These are phyloP conservation scores for Gymnorhina tibicen DNA, from an alignment of 2,113 vertebrate species.

Conservation along the genomic window DNA sequence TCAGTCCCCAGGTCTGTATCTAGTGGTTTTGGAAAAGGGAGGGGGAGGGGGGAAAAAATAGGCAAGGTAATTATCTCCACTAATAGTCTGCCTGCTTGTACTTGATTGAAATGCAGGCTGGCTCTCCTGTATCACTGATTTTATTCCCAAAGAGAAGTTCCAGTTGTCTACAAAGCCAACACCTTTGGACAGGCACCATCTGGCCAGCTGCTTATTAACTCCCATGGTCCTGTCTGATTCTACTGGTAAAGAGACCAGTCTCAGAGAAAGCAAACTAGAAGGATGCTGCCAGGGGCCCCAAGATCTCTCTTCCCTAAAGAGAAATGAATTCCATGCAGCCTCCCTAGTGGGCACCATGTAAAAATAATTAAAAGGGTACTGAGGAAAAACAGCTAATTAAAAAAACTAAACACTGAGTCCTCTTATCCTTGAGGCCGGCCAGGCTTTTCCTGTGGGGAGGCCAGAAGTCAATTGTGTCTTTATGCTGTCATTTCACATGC, in stretches of 20 bases:
- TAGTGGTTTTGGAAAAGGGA: not conserved
- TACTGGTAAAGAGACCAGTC: not conserved
- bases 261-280: not conserved
- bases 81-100: conserved; percentile 36
- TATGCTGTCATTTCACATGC: not conserved
- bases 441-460: not conserved
- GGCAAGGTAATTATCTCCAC: conserved; percentile 17
- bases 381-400: conserved; percentile 31
- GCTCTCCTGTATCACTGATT: conserved; percentile 28
- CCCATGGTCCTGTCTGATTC: not conserved
- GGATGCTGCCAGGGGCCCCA: not conserved
- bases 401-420: not conserved
- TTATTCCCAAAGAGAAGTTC: conserved; percentile 67
- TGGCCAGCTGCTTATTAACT: conserved; percentile 64
- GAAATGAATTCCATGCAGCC: not conserved
- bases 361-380: conserved; percentile 30
- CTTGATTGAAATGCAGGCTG: conserved; percentile 67
- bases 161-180: conserved; percentile 66
- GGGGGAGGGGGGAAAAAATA: accelerated
- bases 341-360: not conserved
- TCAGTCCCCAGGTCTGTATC: not conserved
- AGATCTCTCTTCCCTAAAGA: conserved; percentile 2
- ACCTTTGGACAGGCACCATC: conserved; percentile 73
- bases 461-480: not conserved
- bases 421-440: not conserved